A percentile compares a stretch with the other conserved stretches of the same genome.
Conservation (phyloP, 1,140 invertebrate species). For the Lepidotrigona ventralis region DNA sequence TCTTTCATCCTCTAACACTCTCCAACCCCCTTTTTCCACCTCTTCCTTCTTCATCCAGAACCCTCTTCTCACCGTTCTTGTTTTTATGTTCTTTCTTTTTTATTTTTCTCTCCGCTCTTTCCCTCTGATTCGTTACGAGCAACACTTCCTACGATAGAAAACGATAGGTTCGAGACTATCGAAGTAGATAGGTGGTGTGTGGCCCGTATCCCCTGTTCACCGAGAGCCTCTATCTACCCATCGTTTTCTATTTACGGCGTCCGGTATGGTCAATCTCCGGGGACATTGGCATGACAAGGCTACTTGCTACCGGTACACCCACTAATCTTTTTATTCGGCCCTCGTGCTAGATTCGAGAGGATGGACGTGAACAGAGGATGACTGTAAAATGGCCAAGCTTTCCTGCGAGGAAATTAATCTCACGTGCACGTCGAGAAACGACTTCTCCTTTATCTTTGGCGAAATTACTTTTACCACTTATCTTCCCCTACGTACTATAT, state of each 20-base stretch:
- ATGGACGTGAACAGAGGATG: neutral
- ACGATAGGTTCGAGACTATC: neutral
- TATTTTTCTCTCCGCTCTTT: neutral
- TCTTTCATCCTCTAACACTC: neutral
- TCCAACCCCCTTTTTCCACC: neutral
- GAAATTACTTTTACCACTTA: neutral
- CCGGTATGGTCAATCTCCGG: slow-evolving; percentile 37
- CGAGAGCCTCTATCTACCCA: neutral
- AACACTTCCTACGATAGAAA: neutral
- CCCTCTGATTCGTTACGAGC: neutral
- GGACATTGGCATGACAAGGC: slow-evolving; percentile 27
- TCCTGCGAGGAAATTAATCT: neutral
- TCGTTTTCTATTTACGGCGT: slow-evolving; percentile 45
- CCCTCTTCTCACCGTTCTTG: neutral
- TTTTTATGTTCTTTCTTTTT: neutral
- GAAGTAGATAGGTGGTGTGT: neutral
- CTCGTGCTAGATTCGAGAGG: slow-evolving; percentile 17
- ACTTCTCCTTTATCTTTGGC: neutral
- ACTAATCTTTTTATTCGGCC: slow-evolving; percentile 26
- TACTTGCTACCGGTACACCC: neutral
- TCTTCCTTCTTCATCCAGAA: no score
- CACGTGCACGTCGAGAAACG: neutral
- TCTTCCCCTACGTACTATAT: no score
- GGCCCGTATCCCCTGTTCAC: neutral
- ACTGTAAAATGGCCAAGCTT: neutral